phyloP scores from a whole-genome alignment of 2,797 vertebrate genomes.

The Xyrichtys novacula region DNA sequence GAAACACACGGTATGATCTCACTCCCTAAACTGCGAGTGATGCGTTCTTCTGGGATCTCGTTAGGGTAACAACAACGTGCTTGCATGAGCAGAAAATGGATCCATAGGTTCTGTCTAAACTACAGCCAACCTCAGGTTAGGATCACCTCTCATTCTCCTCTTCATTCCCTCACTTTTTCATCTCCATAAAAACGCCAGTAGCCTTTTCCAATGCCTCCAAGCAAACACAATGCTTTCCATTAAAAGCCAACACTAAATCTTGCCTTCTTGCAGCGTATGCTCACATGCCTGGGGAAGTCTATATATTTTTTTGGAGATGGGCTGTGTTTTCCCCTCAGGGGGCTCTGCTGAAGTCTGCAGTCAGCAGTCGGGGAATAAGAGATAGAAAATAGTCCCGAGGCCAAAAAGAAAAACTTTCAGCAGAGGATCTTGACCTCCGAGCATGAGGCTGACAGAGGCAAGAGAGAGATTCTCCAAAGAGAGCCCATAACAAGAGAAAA shows the following conservation, averaged over 20 bases:
- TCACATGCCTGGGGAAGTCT: constrained; percentile 59
- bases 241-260: constrained; percentile 66
- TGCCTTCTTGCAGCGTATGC: constrained; percentile 48
- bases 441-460: constrained; percentile 51
- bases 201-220: constrained; percentile 47
- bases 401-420: constrained; percentile 67
- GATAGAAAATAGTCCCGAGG: constrained; percentile 66
- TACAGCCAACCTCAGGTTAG: constrained; percentile 28
- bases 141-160: constrained; percentile 26
- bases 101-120: constrained; percentile 38
- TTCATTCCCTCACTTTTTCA: constrained; percentile 31
- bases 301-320: constrained; percentile 72
- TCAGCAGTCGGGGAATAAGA: constrained; percentile 41
- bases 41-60: constrained; percentile 76
- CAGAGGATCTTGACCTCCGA: constrained; percentile 68
- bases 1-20: constrained; percentile 56
- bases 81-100: constrained; percentile 26
- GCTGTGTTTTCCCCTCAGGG: constrained; percentile 67
- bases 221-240: constrained; percentile 61
- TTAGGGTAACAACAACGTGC: constrained; percentile 59
- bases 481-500: constrained; percentile 51
- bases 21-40: constrained; percentile 47
- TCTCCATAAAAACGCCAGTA: constrained; percentile 51
- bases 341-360: constrained; percentile 57
- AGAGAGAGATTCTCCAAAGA: constrained; percentile 53